Evolutionary conservation across 2,113 vertebrate genomes (phyloP), one percentile per base, ranked within the genome.

Genomic region (Menidia beryllina): DNA sequence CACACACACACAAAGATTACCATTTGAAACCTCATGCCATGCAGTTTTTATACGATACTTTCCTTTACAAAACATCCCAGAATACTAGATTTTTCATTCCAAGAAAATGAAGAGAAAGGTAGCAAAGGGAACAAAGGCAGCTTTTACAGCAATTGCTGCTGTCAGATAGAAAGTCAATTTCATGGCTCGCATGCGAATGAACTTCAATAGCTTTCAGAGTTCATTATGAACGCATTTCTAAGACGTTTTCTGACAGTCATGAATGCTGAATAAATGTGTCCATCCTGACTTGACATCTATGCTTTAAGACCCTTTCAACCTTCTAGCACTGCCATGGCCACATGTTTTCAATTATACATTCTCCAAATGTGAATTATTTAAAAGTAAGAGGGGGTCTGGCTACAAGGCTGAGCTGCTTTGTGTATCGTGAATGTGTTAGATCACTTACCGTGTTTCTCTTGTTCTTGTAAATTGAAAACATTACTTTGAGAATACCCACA

Each of bases 11-110:
- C 48, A 61, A 14, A 72, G 20, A 14, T 7, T 14, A 45, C 69
- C 84, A 62, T 74, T 58, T 47, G 45, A 75, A 77, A 75, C 34
- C 64, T 30, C 34, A 58, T 36, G 59, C 49, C n/a, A 58, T 27
- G 55, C 52, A 71, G 63, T 65, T 19, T 73, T 72, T 77, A 69
- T 63, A 45, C 59, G 70, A 76, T 49, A 66, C 78, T 64, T 85
- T 73, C 72, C 48, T 81, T 53, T 68, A 69, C 10, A 56, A 70
- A 74, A 61, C 60, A 70, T 72, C 68, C 74, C 48, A 80, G 48
- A 64, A 30, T 30, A 65, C 45, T 52, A 53, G 52, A 67, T 53
- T 45, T 65, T 64, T 45, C 27, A 7, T 6, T 23, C 19, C 7
- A 13, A 23, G 20, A 49, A 15, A 67, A 56, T 7, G 10, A 25